A percentile compares a stretch with the other conserved stretches of the same genome.
Conservation (phyloP, 2,113 vertebrate species). For the Anarhynchus alexandrinus region DNA sequence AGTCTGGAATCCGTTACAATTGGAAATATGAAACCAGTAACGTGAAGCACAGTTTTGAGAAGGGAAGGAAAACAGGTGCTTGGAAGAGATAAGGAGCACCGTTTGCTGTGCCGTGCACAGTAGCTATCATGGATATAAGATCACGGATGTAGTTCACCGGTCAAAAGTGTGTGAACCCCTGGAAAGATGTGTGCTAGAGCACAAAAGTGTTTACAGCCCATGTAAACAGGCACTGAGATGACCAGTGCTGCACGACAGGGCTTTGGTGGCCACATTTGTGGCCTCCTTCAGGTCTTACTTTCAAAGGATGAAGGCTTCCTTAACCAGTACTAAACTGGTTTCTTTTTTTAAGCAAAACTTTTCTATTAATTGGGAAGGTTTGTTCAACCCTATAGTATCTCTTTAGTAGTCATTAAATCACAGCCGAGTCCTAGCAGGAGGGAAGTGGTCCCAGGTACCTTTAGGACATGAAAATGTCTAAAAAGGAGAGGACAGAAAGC, state of each 20-base stretch:
- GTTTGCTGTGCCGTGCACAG: background rate
- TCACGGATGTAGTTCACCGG: background rate
- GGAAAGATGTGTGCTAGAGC: background rate
- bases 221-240: background rate
- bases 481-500: background rate
- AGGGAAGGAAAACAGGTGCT: background rate
- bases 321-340: background rate
- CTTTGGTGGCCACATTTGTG: background rate
- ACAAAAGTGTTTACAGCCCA: background rate
- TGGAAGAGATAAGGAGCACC: background rate
- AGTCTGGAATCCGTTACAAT: background rate
- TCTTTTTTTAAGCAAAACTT: background rate
- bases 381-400: background rate
- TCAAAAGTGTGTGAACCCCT: background rate
- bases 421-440: background rate
- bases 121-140: background rate
- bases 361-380: background rate
- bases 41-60: background rate
- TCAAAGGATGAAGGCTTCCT: background rate
- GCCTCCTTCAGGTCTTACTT: background rate
- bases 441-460: background rate
- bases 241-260: background rate
- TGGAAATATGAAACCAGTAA: background rate
- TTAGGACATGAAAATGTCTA: background rate
- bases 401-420: background rate